Evolutionary conservation across 2,113 vertebrate genomes (phyloP).

Genomic region (Aramus guarauna): DNA sequence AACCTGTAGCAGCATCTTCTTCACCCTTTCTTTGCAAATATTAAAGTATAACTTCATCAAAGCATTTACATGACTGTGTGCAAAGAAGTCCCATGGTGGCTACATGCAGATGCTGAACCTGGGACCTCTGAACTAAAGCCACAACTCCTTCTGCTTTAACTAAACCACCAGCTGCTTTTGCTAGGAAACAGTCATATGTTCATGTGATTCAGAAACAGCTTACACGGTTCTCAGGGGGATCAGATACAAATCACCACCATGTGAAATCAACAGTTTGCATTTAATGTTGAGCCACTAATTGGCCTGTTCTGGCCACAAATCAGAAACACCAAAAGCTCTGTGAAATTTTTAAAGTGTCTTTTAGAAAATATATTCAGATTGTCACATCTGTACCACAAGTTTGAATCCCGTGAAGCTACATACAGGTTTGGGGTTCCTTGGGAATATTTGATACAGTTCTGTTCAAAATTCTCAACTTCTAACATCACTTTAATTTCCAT

Average conservation of each 20-base stretch:
- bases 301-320: not conserved
- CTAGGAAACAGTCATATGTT: not conserved
- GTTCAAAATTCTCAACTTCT: not conserved
- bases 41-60: not conserved
- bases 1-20: not conserved
- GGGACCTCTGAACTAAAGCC: not conserved
- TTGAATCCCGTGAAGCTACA: not conserved
- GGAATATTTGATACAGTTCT: not conserved
- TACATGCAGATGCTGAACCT: not conserved
- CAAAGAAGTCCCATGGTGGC: not conserved
- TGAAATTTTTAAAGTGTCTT: not conserved
- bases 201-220: not conserved
- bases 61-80: not conserved
- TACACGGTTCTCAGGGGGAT: not conserved
- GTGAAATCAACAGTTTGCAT: not conserved
- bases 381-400: not conserved
- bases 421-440: not conserved
- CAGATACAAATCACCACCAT: not conserved
- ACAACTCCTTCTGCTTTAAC: not conserved
- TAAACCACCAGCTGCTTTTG: not conserved
- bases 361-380: not conserved
- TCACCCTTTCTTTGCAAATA: not conserved
- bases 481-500: not conserved
- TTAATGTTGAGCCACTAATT: not conserved
- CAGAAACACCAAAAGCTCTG: not conserved